Evolutionary conservation across 2,888 invertebrate species (phyloP).

Genomic region (Acanthosepion lycidas): DNA sequence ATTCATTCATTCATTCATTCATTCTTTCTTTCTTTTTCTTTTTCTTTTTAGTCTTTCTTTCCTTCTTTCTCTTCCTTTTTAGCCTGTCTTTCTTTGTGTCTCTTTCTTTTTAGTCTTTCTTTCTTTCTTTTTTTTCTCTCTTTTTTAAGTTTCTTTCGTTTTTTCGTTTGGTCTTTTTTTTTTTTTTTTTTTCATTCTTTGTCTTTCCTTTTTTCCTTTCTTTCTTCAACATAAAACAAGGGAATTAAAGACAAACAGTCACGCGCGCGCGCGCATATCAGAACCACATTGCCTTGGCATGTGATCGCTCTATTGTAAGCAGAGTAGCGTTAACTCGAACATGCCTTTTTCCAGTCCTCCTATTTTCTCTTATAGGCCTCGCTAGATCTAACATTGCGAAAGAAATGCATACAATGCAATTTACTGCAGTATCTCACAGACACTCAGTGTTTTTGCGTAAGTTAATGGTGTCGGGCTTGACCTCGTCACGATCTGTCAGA

Average conservation of each 20-base stretch:
- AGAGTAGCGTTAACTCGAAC: background rate
- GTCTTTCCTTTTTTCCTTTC: too few relatives aligned
- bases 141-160: too few relatives aligned
- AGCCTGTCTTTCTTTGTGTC: too few relatives aligned
- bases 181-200: too few relatives aligned
- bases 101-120: too few relatives aligned
- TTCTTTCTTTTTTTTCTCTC: too few relatives aligned
- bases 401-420: constrained; percentile 1
- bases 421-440: background rate
- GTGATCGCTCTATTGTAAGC: background rate
- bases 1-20: too few relatives aligned
- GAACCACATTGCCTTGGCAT: background rate
- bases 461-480: background rate
- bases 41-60: too few relatives aligned
- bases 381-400: background rate
- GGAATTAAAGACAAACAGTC: too few relatives aligned
- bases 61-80: too few relatives aligned
- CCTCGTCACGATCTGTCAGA: background rate
- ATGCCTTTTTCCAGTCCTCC: background rate
- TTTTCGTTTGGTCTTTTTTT: too few relatives aligned
- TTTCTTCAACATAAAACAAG: background rate
- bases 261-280: background rate
- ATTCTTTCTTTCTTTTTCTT: too few relatives aligned
- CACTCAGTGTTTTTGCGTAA: background rate
- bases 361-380: background rate